These are phyloP conservation scores for Copidosoma floridanum DNA, from an alignment of 1,140 invertebrate species.

Conservation along the genomic window DNA sequence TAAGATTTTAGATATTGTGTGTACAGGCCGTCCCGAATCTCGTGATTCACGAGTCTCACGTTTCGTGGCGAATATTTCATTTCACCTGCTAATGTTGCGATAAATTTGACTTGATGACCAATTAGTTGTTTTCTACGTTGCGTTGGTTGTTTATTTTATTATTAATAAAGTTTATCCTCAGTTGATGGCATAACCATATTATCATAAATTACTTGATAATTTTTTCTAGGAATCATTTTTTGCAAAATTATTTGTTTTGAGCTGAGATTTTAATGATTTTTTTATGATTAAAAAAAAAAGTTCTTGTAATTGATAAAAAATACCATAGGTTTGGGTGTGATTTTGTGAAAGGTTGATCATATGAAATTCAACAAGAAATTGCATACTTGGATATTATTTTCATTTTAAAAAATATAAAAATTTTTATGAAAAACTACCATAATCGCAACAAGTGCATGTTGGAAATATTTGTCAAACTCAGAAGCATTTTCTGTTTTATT, in stretches of 20 bases:
- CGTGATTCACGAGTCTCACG: constrained; percentile 30
- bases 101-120: neutral
- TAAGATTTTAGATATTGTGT: constrained; percentile 27
- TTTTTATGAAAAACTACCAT: constrained; percentile 13
- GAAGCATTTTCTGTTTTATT: neutral
- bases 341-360: too few relatives aligned
- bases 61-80: constrained; percentile 1
- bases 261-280: constrained; percentile 9
- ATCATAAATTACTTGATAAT: neutral
- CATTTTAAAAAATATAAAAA: neutral
- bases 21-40: constrained; percentile 39
- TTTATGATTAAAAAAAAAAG: constrained; percentile 6
- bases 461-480: constrained; percentile 3
- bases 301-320: constrained; percentile 1
- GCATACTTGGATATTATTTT: too few relatives aligned
- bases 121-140: too few relatives aligned
- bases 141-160: too few relatives aligned
- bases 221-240: constrained; percentile 6
- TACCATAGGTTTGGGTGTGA: neutral
- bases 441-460: too few relatives aligned
- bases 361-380: too few relatives aligned
- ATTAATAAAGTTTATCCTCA: too few relatives aligned
- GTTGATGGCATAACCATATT: too few relatives aligned
- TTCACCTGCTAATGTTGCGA: constrained; percentile 11
- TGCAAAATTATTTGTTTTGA: constrained; percentile 15